Evolutionary conservation across 2,797 vertebrate species (phyloP).

Genomic region (Enteromius afrohamiltoni): DNA sequence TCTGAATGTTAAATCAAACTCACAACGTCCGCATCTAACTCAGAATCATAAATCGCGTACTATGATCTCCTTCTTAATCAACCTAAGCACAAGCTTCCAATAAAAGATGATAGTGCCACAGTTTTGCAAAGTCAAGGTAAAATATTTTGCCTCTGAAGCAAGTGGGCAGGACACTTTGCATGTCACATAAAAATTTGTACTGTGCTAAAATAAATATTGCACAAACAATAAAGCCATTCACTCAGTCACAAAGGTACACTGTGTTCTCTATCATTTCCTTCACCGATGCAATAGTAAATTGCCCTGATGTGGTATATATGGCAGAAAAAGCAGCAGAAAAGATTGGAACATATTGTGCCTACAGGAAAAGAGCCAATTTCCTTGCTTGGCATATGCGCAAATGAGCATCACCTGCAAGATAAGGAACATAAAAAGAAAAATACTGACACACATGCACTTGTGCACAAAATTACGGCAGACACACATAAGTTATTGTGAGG

Average conservation of each 20-base stretch:
- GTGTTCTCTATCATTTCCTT: conserved; percentile 58
- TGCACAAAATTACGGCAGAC: conserved; percentile 3
- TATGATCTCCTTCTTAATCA: conserved; percentile 75
- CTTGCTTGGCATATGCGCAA: conserved; percentile 26
- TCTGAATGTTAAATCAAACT: conserved; percentile 65
- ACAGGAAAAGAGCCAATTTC: conserved; percentile 28
- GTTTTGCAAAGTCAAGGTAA: conserved; percentile 74
- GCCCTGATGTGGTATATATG: conserved; percentile 49
- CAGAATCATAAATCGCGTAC: conserved; percentile 68
- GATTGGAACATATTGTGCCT: conserved; percentile 45
- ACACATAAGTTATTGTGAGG: background rate
- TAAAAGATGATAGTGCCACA: conserved; percentile 67
- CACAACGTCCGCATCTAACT: conserved; percentile 61
- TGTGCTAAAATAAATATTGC: conserved; percentile 68
- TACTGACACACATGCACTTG: conserved; percentile 11
- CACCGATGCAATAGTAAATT: conserved; percentile 57
- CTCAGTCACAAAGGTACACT: conserved; percentile 71
- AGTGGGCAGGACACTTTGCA: conserved; percentile 72
- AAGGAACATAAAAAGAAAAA: conserved; percentile 23
- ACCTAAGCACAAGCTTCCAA: conserved; percentile 65
- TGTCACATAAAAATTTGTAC: conserved; percentile 76
- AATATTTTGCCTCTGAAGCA: conserved; percentile 71
- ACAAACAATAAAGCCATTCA: conserved; percentile 69
- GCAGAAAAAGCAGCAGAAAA: conserved; percentile 36
- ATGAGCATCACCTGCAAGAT: conserved; percentile 23